phyloP scores from a whole-genome alignment of 2,888 invertebrate genomes.

The Bedellia somnulentella region DNA sequence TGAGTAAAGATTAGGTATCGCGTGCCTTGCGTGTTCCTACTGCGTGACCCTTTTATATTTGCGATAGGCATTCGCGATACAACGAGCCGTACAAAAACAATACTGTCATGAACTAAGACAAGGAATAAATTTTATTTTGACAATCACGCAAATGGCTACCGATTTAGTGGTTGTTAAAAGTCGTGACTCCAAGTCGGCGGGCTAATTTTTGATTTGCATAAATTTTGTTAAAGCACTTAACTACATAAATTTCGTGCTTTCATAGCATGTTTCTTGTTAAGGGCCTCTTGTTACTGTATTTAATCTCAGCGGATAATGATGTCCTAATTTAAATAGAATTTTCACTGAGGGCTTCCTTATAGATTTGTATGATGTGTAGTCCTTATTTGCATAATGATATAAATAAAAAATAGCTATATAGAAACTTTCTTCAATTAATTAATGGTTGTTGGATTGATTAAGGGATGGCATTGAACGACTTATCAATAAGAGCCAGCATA shows the following conservation, averaged over 20 bases:
- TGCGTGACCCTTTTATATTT: constrained; percentile 24
- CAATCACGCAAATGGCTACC: background rate
- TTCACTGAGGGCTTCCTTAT: too few relatives aligned
- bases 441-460: too few relatives aligned
- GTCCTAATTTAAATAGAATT: background rate
- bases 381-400: too few relatives aligned
- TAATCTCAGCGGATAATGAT: background rate
- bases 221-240: background rate
- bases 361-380: too few relatives aligned
- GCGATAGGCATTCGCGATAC: constrained; percentile 18
- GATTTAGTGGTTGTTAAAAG: background rate
- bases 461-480: too few relatives aligned
- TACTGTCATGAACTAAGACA: constrained; percentile 9
- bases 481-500: too few relatives aligned
- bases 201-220: background rate
- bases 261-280: background rate
- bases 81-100: constrained; percentile 15
- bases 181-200: background rate
- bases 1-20: too few relatives aligned
- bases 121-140: constrained; percentile 2
- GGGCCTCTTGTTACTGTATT: background rate
- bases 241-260: background rate
- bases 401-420: too few relatives aligned
- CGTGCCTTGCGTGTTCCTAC: constrained; percentile 35
- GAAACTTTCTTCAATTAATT: too few relatives aligned